A percentile compares a stretch with the other conserved stretches of the same genome.
Conservation (phyloP, 2,113 vertebrate species). For the Nestor notabilis region DNA sequence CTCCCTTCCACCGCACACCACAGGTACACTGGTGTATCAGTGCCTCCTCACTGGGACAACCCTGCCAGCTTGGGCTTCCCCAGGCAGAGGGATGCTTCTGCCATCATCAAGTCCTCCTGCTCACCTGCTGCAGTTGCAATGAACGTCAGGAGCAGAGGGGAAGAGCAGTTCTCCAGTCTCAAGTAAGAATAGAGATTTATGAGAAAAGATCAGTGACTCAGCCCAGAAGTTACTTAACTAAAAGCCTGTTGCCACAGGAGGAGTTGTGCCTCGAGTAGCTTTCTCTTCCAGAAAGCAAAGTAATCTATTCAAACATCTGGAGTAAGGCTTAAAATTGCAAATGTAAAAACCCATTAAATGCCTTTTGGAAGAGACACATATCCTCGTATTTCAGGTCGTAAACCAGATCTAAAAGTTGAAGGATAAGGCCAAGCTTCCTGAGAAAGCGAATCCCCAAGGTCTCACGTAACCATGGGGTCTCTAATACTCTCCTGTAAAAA, state of each 20-base stretch:
- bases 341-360: not conserved
- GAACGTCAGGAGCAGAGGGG: not conserved
- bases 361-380: not conserved
- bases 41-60: rapidly evolving
- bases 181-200: not conserved
- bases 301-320: not conserved
- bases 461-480: not conserved
- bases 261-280: not conserved
- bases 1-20: not conserved
- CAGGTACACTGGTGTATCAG: rapidly evolving
- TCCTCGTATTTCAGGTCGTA: not conserved
- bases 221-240: not conserved
- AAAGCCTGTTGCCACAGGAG: not conserved
- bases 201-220: not conserved
- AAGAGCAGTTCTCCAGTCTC: not conserved
- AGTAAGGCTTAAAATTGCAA: not conserved
- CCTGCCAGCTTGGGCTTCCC: rapidly evolving
- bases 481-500: not conserved
- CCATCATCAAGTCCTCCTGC: not conserved
- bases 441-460: not conserved
- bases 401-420: not conserved
- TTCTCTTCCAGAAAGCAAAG: conserved; percentile 1
- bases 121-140: not conserved
- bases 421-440: not conserved
- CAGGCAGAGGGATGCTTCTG: not conserved